Evolutionary conservation across 64 coral and sea anemone genomes (phyloP).

Genomic region (Dendronephthya gigantea): DNA sequence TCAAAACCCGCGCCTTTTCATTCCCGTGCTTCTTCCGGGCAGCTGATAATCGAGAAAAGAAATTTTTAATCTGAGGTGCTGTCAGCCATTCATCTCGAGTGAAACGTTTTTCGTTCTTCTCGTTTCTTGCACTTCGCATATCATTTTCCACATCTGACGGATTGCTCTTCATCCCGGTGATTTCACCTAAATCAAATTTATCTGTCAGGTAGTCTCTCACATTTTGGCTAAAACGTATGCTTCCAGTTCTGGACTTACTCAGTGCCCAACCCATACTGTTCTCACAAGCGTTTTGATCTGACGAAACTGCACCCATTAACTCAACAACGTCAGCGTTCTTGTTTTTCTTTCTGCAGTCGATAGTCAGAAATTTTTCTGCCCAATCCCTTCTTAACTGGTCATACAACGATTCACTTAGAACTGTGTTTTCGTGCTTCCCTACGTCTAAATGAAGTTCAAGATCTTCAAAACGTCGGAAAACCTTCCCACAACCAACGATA

Average conservation of each 20-base stretch:
- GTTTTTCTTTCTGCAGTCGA: conserved; percentile 21
- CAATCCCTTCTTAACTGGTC: conserved; percentile 38
- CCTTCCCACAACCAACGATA: background rate
- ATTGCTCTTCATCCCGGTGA: background rate
- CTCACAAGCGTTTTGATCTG: background rate
- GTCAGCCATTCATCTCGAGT: conserved; percentile 37
- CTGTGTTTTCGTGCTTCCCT: conserved; percentile 4
- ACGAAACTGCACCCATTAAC: conserved; percentile 4
- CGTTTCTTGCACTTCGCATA: conserved; percentile 33
- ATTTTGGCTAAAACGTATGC: conserved; percentile 12
- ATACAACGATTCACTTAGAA: background rate
- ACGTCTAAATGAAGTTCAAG: conserved; percentile 11
- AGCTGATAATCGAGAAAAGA: conserved; percentile 35
- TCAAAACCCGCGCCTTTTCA: background rate
- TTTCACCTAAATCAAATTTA: background rate
- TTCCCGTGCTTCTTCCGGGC: conserved; percentile 17
- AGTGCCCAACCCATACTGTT: conserved; percentile 36
- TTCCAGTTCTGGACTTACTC: conserved; percentile 22
- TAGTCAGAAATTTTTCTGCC: conserved; percentile 27
- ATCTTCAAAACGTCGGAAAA: conserved; percentile 22
- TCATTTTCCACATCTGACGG: conserved; percentile 4
- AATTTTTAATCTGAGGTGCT: too few species aligned
- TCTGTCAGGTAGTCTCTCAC: conserved; percentile 20
- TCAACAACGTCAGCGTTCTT: background rate
- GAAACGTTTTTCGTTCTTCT: conserved; percentile 18